Percentiles rank a stretch among this genome's conserved stretches.
phyloP scores from a whole-genome alignment of 1,140 invertebrate species.

The Drosophila setifemur region DNA sequence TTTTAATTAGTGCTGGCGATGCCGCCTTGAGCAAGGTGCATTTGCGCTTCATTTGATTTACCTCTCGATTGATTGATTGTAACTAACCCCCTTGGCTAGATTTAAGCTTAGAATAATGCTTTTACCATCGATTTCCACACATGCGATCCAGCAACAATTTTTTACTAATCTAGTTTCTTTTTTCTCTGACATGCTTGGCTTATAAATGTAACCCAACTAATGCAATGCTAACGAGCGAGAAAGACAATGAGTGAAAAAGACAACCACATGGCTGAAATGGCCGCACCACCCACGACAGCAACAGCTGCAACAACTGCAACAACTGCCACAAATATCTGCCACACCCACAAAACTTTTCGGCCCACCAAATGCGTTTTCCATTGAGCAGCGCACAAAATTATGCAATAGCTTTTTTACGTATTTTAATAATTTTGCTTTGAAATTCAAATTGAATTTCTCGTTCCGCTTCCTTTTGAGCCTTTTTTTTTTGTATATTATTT shows the following conservation, averaged over 20 bases:
- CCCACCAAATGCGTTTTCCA: slow-evolving; percentile 43
- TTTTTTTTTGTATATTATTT: slow-evolving; percentile 49
- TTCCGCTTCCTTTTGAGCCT: slow-evolving; percentile 24
- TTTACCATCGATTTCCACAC: slow-evolving; percentile 22
- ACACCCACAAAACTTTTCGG: slow-evolving; percentile 59
- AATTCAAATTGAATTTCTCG: slow-evolving; percentile 61
- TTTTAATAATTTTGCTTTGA: slow-evolving; percentile 36
- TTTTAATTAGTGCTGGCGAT: slow-evolving; percentile 29
- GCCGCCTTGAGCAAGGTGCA: not conserved
- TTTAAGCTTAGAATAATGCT: slow-evolving; percentile 32
- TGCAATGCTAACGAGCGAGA: slow-evolving; percentile 67
- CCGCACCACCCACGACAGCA: slow-evolving; percentile 6
- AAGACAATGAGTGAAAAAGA: slow-evolving; percentile 27
- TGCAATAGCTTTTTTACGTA: slow-evolving; percentile 59
- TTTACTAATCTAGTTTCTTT: slow-evolving; percentile 82
- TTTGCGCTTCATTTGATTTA: not conserved
- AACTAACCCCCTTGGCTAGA: slow-evolving; percentile 7
- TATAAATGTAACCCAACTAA: slow-evolving; percentile 72
- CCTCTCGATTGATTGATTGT: not conserved
- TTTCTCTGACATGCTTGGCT: slow-evolving; percentile 82
- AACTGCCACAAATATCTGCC: not conserved
- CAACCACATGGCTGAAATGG: slow-evolving; percentile 5
- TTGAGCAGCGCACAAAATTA: slow-evolving; percentile 63
- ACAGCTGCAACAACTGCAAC: slow-evolving; percentile 2
- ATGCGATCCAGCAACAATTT: slow-evolving; percentile 59